These are phyloP conservation scores for Andrena trimmerana DNA, from an alignment of 2,888 invertebrate species.

Conservation along the genomic window DNA sequence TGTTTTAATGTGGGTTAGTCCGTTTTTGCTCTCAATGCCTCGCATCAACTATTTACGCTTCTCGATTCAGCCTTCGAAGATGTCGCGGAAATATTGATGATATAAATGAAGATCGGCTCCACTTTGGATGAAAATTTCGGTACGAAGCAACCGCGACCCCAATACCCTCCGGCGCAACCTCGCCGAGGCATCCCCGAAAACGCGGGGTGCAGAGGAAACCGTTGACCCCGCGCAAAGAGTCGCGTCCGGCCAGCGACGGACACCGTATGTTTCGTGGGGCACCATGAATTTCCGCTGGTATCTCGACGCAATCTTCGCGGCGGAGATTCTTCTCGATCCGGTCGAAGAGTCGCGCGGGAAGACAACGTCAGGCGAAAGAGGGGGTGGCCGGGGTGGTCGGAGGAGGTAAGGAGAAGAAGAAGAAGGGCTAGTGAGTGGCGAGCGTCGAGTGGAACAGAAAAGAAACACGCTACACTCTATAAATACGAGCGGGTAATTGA, in stretches of 20 bases:
- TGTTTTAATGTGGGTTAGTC: too few species aligned
- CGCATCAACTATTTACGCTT: too few species aligned
- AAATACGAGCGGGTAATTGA: constrained; percentile 83
- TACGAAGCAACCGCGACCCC: neutral
- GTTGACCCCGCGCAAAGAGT: neutral
- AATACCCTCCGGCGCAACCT: neutral
- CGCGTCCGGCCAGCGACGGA: constrained; percentile 46
- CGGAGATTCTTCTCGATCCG: constrained; percentile 55
- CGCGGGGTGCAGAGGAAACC: too few species aligned
- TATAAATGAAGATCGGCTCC: too few species aligned
- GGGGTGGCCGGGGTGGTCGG: constrained; percentile 3
- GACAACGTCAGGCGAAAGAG: constrained; percentile 20
- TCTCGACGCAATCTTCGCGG: constrained; percentile 78
- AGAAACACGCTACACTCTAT: constrained; percentile 81
- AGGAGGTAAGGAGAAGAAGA: constrained; percentile 32
- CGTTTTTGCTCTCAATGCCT: too few species aligned
- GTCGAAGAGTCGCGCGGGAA: constrained; percentile 51
- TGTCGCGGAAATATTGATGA: too few species aligned
- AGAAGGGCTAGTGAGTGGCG: constrained; percentile 54
- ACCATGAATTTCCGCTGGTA: constrained; percentile 81
- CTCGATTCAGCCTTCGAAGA: too few species aligned
- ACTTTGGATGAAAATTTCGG: too few species aligned
- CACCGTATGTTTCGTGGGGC: constrained; percentile 72
- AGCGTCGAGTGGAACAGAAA: constrained; percentile 72
- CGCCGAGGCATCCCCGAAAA: neutral